Base-by-base conservation (phyloP, 1,140 invertebrate species). In the Pachyrhynchus sulphureomaculatus region DNA sequence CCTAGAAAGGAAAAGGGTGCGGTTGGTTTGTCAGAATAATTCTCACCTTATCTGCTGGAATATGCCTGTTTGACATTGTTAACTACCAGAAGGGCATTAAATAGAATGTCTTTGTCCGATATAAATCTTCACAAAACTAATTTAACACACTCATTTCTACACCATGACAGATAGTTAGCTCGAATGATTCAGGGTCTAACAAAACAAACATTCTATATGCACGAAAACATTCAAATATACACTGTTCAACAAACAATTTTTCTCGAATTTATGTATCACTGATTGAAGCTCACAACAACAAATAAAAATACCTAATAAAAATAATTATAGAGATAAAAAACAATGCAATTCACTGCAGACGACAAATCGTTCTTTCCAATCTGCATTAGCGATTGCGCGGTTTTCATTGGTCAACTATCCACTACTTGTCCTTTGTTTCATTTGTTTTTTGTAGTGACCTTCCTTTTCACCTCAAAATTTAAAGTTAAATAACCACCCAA, bases 41-140 rank as follows among this genome's bases (percentile, higher is more conserved):
- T 6, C 60, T 66, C 49, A 66, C 64, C 64, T 66, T 66, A 37
- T 66, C 64, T 32, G 64, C 64, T n/a, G 64, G 64, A 52, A 66
- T 66, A 66, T 66, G 64, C 44, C 64, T 61, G 60, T 56, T 62
- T 37, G 60, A 62, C 60, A 62, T 62, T 26, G 52, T 62, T 55
- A 44, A 39, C 60, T 61, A 62, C 51, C 60, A 62, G 29, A 32
- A 53, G 58, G 49, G 49, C 58, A 61, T 61, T 45, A 61, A 61
- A 53, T 53, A 29, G 15, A 52, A 20, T 33, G 45, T 59, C 29
- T 45, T 53, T 45, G 34, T 36, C 18, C 48, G 33, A 45, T 24
- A 36, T 26, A 61, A 45, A 39, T 26, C 36, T 34, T 24, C 23
- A 29, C 15, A 53, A 48, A 61, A 52, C 49, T 61, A 61, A 61